Evolutionary conservation across 2,113 vertebrate species (phyloP).

Genomic region (Alouatta palliata): DNA sequence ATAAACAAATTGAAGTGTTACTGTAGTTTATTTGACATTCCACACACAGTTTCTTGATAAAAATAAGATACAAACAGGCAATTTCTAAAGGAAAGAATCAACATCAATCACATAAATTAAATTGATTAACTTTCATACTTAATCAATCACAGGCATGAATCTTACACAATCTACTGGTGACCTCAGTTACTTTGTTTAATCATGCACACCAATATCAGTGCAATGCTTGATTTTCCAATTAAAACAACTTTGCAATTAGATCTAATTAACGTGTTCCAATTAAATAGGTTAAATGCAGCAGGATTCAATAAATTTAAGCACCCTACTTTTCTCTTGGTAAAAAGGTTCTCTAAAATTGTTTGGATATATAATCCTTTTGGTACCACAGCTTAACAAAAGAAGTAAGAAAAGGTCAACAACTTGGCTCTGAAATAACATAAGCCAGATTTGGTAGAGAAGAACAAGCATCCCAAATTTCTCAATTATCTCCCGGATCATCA

Average conservation of each 20-base stretch:
- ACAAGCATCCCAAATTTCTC: slow-evolving; percentile 51
- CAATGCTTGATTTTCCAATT: slow-evolving; percentile 72
- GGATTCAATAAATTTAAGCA: slow-evolving; percentile 59
- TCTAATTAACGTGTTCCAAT: slow-evolving; percentile 69
- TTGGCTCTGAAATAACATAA: slow-evolving; percentile 50
- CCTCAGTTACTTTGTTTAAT: slow-evolving; percentile 74
- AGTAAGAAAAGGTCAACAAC: slow-evolving; percentile 59
- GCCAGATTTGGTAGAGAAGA: slow-evolving; percentile 34
- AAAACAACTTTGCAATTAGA: slow-evolving; percentile 79
- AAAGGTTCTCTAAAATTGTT: slow-evolving; percentile 73
- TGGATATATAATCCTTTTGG: slow-evolving; percentile 73
- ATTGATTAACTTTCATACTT: slow-evolving; percentile 82
- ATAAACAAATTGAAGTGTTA: slow-evolving; percentile 76
- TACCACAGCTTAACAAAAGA: slow-evolving; percentile 37
- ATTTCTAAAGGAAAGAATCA: slow-evolving; percentile 78
- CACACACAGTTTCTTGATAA: slow-evolving; percentile 65
- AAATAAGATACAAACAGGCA: slow-evolving; percentile 71
- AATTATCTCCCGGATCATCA: slow-evolving; percentile 54
- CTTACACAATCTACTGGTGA: slow-evolving; percentile 74
- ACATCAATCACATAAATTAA: slow-evolving; percentile 78
- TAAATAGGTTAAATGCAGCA: slow-evolving; percentile 71
- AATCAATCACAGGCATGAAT: slow-evolving; percentile 74
- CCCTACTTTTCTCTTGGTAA: slow-evolving; percentile 37
- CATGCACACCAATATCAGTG: slow-evolving; percentile 61
- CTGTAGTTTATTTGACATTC: slow-evolving; percentile 71